phyloP scores from a whole-genome alignment of 2,888 invertebrate genomes.

The Hemistola chrysoprasaria region DNA sequence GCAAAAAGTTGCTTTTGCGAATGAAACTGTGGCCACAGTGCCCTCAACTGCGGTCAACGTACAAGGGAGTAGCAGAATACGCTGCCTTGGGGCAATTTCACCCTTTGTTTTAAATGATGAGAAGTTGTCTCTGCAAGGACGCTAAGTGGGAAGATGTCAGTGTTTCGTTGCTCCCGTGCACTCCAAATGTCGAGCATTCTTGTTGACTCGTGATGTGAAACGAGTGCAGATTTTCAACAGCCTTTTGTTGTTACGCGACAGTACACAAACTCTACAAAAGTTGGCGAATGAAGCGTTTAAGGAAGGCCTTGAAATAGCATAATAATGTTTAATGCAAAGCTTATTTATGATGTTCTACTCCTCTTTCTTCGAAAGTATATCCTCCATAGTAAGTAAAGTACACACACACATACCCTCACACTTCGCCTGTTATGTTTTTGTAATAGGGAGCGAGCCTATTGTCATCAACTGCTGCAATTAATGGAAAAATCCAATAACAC shows the following conservation, averaged over 20 bases:
- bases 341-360: too few species aligned
- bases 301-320: too few species aligned
- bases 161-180: conserved; percentile 55
- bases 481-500: too few species aligned
- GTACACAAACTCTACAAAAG: not conserved
- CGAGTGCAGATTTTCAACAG: conserved; percentile 64
- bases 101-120: conserved; percentile 74
- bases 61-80: conserved; percentile 53
- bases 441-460: too few species aligned
- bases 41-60: conserved; percentile 64
- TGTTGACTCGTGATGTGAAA: conserved; percentile 52
- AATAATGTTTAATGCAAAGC: too few species aligned
- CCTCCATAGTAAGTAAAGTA: too few species aligned
- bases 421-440: too few species aligned
- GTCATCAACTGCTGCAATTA: too few species aligned
- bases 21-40: conserved; percentile 39
- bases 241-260: conserved; percentile 58
- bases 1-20: conserved; percentile 39
- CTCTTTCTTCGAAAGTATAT: too few species aligned
- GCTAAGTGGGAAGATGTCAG: conserved; percentile 68
- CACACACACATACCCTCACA: too few species aligned
- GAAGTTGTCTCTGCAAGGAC: conserved; percentile 58
- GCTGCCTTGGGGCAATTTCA: conserved; percentile 64
- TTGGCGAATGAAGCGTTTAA: conserved; percentile 1
- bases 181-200: conserved; percentile 64